Base-by-base conservation (phyloP, 2,797 vertebrate species). In the Acropternis orthonyx region DNA sequence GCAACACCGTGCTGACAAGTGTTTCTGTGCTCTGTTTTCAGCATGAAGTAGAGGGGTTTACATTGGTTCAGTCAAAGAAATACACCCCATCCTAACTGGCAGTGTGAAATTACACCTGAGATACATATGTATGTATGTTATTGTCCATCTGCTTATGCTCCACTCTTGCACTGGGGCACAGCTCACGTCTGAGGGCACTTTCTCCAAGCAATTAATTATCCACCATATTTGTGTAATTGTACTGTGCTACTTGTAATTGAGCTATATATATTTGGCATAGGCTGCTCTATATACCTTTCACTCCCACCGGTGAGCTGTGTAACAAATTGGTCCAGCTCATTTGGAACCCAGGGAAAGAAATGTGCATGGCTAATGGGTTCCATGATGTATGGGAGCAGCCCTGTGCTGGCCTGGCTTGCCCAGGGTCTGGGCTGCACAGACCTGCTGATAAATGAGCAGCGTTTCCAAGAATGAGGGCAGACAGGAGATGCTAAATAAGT, bases 391-490 rank as follows among this genome's bases (percentile, higher is more conserved):
- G 92, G 84, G 92, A 81, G 92, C 56, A 76, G 51, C 59, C 62
- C 37, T 48, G 49, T 67, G 59, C 85, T 85, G 62, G 46, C 62
- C 76, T 59, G 62, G 32, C 56, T 97, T 59, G 39, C 88, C 41
- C 71, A 54, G 34, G 68, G 52, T 77, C 77, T 67, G 55, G 62
- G 89, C 75, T 92, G 75, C 69, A 52, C 69, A 56, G 80, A 93
- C 68, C 89, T 89, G 28, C 37, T 96, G 94, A 96, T 85, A 89
- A 97, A 93, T 86, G 91, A 97, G 84, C 91, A 88, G 51, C 56
- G 36, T 95, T 94, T 80, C 76, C 43, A 59, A 79, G 58, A 90
- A 92, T 56, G 43, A 85, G 63, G 69, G 37, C 76, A 96, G 74
- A 58, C 43, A 91, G 86, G 69, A 91, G 74, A 92, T 68, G 34